A percentile compares a stretch with the other conserved stretches of the same genome.
phyloP scores from a whole-genome alignment of 2,113 vertebrate genomes.

The Ophthalmolycus amberensis region DNA sequence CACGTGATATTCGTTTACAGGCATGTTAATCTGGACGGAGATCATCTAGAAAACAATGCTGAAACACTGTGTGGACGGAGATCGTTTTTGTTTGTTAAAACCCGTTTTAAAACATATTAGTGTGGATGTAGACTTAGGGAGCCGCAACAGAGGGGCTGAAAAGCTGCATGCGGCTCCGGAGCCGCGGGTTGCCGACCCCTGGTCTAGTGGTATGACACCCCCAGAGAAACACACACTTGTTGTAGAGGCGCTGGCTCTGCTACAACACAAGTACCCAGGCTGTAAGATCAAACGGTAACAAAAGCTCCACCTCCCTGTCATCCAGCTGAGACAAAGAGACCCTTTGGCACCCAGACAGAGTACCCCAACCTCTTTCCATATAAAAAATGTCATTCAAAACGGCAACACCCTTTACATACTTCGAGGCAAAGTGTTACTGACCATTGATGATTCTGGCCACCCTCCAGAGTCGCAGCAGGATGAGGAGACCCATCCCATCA shows the following conservation, averaged over 20 bases:
- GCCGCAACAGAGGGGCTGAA: no score
- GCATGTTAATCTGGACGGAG: no score
- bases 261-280: neutral
- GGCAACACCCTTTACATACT: neutral
- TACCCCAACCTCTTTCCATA: neutral
- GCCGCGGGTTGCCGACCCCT: no score
- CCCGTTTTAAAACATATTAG: no score
- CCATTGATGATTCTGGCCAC: conserved; percentile 97
- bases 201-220: no score
- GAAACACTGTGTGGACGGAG: no score
- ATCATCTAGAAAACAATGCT: no score
- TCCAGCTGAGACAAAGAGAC: neutral
- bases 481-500: conserved; percentile 90
- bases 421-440: conserved; percentile 57
- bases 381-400: neutral
- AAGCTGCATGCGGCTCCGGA: no score
- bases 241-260: neutral
- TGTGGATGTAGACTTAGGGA: no score
- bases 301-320: neutral
- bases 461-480: conserved; percentile 94
- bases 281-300: neutral
- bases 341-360: no score
- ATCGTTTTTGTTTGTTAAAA: no score
- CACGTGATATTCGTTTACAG: no score
- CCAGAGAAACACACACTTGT: neutral